Evolutionary conservation across 2,888 invertebrate species (phyloP).

Genomic region (Eristalis arbustorum): DNA sequence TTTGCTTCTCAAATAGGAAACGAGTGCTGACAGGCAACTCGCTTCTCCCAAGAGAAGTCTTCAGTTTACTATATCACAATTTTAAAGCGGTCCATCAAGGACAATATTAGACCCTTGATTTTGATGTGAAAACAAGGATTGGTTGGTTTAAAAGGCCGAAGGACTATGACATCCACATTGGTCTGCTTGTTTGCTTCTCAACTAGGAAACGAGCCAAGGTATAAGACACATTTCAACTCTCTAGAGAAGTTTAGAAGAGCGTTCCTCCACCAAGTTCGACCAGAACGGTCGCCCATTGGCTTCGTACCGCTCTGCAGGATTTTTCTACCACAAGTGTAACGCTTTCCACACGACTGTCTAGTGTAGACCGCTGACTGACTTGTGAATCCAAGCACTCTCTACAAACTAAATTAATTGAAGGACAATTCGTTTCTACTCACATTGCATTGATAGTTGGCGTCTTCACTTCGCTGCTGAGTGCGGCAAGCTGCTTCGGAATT

Average conservation of each 20-base stretch:
- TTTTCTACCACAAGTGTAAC: slow-evolving; percentile 78
- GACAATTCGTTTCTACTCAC: slow-evolving; percentile 80
- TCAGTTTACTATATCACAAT: no score
- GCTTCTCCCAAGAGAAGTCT: slow-evolving; percentile 42
- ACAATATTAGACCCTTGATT: no score
- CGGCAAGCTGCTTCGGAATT: slow-evolving; percentile 84
- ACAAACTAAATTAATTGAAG: no score
- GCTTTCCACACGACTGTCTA: slow-evolving; percentile 74
- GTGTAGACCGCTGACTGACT: slow-evolving; percentile 77
- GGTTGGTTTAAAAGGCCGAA: background rate
- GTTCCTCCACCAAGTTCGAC: slow-evolving; percentile 68
- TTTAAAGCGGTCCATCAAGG: no score
- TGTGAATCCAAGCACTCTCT: slow-evolving; percentile 63
- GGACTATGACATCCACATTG: background rate
- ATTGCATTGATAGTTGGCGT: slow-evolving; percentile 95
- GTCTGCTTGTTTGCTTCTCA: slow-evolving; percentile 31
- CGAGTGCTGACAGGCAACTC: background rate
- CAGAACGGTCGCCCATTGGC: slow-evolving; percentile 75
- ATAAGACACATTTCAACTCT: slow-evolving; percentile 35
- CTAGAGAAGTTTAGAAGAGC: slow-evolving; percentile 46
- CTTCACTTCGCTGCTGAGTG: slow-evolving; percentile 82
- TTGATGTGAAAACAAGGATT: background rate
- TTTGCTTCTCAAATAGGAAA: slow-evolving; percentile 43
- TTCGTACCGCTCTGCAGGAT: slow-evolving; percentile 62
- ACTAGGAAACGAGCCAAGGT: slow-evolving; percentile 47